phyloP scores from a whole-genome alignment of 2,797 vertebrate species.

The Cichlasoma orientale region DNA sequence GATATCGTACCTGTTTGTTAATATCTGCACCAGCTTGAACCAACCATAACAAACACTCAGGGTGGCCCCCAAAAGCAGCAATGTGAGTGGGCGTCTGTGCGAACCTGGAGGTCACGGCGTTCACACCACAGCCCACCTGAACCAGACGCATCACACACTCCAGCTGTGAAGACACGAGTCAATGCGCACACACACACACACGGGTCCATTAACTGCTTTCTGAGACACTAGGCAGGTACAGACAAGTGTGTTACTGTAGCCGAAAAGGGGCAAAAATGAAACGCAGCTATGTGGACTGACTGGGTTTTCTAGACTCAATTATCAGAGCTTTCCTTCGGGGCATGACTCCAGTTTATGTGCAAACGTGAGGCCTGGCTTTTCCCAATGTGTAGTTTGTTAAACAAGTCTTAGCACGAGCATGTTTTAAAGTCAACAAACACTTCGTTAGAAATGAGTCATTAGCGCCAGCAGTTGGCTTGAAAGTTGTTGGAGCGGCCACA shows the following conservation, averaged over 20 bases:
- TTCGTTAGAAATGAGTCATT: background rate
- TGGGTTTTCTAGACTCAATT: background rate
- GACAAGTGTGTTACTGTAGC: constrained; percentile 4
- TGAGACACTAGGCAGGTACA: background rate
- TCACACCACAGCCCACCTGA: constrained; percentile 92
- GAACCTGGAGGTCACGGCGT: constrained; percentile 91
- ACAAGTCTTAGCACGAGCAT: background rate
- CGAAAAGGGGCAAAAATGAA: background rate
- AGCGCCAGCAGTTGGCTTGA: background rate
- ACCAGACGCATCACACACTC: constrained; percentile 95
- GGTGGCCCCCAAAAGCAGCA: constrained; percentile 97
- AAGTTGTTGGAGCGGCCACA: background rate
- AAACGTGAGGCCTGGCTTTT: background rate
- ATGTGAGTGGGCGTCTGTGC: constrained; percentile 98
- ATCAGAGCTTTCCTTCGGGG: background rate
- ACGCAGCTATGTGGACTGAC: background rate
- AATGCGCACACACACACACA: background rate
- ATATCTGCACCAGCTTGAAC: constrained; percentile 96
- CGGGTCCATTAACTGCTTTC: background rate
- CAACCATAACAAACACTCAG: constrained; percentile 95
- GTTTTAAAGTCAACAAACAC: background rate
- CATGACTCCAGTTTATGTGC: background rate
- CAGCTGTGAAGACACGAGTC: constrained; percentile 82
- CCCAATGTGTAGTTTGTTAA: background rate
- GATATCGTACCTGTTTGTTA: constrained; percentile 90